phyloP scores from a whole-genome alignment of 2,797 vertebrate species.

The Sebastes cheni region DNA sequence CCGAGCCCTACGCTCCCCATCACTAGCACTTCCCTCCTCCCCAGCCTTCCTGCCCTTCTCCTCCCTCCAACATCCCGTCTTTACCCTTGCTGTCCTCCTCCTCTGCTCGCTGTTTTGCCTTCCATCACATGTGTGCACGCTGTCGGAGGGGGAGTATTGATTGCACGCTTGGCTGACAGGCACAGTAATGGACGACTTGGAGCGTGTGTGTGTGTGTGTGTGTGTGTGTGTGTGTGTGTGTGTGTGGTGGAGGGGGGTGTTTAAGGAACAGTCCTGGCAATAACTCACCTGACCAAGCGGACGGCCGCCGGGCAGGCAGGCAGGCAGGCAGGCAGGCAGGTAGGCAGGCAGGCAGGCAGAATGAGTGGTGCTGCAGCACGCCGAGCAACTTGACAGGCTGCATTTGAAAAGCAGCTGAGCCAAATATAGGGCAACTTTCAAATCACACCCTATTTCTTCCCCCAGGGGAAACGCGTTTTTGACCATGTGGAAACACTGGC shows the following conservation, averaged over 20 bases:
- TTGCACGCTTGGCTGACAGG: constrained; percentile 78
- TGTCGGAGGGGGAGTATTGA: constrained; percentile 77
- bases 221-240: constrained; percentile 2
- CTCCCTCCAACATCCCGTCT: constrained; percentile 30
- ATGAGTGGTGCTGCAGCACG: constrained; percentile 43
- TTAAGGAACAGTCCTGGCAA: constrained; percentile 63
- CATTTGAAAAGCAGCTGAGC: constrained; percentile 60
- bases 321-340: neutral
- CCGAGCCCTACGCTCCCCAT: constrained; percentile 43
- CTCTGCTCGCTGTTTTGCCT: constrained; percentile 44
- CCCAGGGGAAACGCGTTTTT: constrained; percentile 23
- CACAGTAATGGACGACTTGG: constrained; percentile 70
- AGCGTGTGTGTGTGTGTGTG: neutral
- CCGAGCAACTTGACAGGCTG: constrained; percentile 51
- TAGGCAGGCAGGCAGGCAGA: neutral
- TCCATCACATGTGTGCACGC: constrained; percentile 72
- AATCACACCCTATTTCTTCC: constrained; percentile 42
- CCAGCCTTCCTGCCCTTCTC: neutral
- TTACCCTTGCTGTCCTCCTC: constrained; percentile 51
- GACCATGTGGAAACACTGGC: constrained; percentile 25
- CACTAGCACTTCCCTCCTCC: constrained; percentile 31
- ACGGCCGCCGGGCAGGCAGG: constrained; percentile 35
- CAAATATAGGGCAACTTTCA: constrained; percentile 66
- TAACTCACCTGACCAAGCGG: constrained; percentile 77
- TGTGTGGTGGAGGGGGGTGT: constrained; percentile 21